Base-by-base conservation (phyloP, 2,888 invertebrate species). In the Quadroppia sp. region DNA sequence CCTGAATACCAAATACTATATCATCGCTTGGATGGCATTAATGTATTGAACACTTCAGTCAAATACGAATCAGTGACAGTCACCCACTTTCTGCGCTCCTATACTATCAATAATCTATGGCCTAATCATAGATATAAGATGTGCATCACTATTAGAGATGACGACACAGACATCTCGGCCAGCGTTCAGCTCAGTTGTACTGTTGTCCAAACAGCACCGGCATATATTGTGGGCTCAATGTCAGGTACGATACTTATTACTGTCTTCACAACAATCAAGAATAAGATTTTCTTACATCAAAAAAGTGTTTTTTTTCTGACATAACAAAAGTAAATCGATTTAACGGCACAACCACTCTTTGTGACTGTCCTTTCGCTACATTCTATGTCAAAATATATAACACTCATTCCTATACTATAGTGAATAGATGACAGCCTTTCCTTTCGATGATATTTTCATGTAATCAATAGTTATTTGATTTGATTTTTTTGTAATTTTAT, bases 71-170 rank as follows among this genome's bases (percentile, higher is more conserved):
- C 78, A 13, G 79, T 79, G 15, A 78, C 79, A 6, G 80, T 80
- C 17, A 80, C 79, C 45, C 79, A 80, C n/a, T 77, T 79, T 53
- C 78, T 79, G 23, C 77, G 79, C 23, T 79, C 79, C 1, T 84
- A 82, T 78, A 83, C 83, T 59, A 80, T 84, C 25, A 80, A 79
- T 50, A 80, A 82, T 53, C 79, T 85, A n/a, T 78, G 79, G 74
- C 82, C 84, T 13, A 78, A 80, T 42, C 82, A 83, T 7, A 77
- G 77, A 2, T 84, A 85, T 77, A 82, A 83, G 77, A 81, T 84
- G 77, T 85, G 85, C 77, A 80, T 84, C 30, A 81, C 82, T 28
- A 80, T 83, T 48, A 81, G 82, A 70, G 78, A 80, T 79, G 74
- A 80, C 77, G 74, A 80, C 78, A 67, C 20, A 17, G 64, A 64